Conservation (phyloP, 35 echinoderm and acorn worm species). For the Lytechinus variegatus region DNA sequence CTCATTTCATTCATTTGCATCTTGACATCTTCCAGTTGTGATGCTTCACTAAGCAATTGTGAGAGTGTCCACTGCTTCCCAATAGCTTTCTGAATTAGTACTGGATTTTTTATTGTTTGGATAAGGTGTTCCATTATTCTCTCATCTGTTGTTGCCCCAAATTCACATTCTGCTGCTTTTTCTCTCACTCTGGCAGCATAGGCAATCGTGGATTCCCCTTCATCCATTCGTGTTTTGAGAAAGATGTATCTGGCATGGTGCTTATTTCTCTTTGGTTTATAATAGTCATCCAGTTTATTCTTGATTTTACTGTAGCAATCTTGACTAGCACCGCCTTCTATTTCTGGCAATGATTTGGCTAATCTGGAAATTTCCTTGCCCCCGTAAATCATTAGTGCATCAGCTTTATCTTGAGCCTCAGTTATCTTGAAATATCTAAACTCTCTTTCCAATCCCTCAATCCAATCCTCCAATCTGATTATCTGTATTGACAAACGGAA, state of each 20-base stretch:
- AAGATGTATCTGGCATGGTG: slow-evolving; percentile 64
- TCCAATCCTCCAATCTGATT: too few species aligned
- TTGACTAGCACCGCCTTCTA: neutral
- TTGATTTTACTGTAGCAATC: slow-evolving; percentile 58
- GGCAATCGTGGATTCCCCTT: slow-evolving; percentile 52
- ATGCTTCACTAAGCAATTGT: slow-evolving; percentile 62
- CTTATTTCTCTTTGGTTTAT: slow-evolving; percentile 68
- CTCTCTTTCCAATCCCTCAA: too few species aligned
- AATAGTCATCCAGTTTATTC: slow-evolving; percentile 65
- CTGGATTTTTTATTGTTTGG: slow-evolving; percentile 52
- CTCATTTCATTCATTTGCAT: slow-evolving; percentile 56
- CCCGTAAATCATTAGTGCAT: slow-evolving; percentile 72
- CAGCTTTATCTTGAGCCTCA: too few species aligned
- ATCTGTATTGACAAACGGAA: too few species aligned
- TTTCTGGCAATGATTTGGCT: too few species aligned
- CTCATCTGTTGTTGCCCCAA: slow-evolving; percentile 56
- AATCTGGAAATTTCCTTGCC: slow-evolving; percentile 73
- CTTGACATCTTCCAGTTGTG: slow-evolving; percentile 55
- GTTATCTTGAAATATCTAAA: too few species aligned
- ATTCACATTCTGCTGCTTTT: slow-evolving; percentile 69
- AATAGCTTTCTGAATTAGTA: slow-evolving; percentile 53
- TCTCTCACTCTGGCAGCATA: slow-evolving; percentile 67
- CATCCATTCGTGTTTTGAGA: slow-evolving; percentile 35
- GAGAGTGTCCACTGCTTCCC: slow-evolving; percentile 54
- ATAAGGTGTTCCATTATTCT: slow-evolving; percentile 72